Evolutionary conservation across 2,113 vertebrate genomes (phyloP), one percentile per base, ranked within the genome.

Genomic region (Thinocorus orbignyianus): DNA sequence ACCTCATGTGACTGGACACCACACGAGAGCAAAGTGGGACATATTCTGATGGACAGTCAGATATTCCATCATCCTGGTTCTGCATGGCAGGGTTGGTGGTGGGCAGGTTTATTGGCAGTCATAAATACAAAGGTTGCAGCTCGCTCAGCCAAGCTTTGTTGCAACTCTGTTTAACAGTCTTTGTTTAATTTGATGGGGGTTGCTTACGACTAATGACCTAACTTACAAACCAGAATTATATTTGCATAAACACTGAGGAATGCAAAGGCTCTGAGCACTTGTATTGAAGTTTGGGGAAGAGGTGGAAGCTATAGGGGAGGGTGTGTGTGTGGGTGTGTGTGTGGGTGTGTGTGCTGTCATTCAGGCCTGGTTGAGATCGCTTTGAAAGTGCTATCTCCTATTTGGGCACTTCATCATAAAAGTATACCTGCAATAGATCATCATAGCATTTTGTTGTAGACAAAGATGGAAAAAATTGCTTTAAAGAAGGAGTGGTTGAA

Each of bases 1-100:
- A 73, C 37, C 64, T 46, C 62, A 25, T 0, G 0, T 57, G 48
- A 57, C 19, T 1, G 3, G n/a, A 64, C 0, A 3, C 31, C 5
- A 7, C 30, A 37, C 33, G 48, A 42, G 49, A 79, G 35, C 20
- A 44, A 80, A 25, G 52, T n/a, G 33, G 66, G 49, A 46, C 30
- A 11, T 15, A 46, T 26, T 60, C 61, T 81, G 81, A 58, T 19
- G 6, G 35, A 17, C 20, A 33, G 24, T 18, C n/a, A 46, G n/a
- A 8, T n/a, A 20, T 46, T 68, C 33, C 42, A 18, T 3, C 2
- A 42, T 33, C 35, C 31, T 1, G 2, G 41, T 62, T 88, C 41
- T 77, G 31, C 44, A 54, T 14, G 51, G 48, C 55, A 76, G 33
- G 33, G 55, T 7, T 87, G 35, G 57, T 81, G 42, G 57, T 2